A percentile compares a stretch with the other conserved stretches of the same genome.
Conservation (phyloP, 1,140 invertebrate species). For the Brachionus sp. region DNA sequence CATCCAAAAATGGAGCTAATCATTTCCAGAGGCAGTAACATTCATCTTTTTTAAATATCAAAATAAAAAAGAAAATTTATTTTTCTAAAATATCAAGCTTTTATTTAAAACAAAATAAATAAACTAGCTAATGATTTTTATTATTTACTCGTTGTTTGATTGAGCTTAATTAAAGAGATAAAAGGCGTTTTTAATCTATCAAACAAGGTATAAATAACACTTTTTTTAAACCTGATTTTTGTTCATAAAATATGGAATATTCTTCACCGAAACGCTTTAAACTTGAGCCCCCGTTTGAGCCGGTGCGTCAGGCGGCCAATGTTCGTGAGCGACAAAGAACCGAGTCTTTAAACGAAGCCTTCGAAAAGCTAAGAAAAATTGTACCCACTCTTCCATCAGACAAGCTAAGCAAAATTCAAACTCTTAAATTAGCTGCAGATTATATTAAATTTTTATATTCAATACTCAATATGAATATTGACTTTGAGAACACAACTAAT, state of each 20-base stretch:
- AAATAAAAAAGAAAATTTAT: conserved; percentile 9
- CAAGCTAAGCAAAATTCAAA: conserved; percentile 48
- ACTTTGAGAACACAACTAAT: background rate
- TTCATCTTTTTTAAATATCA: conserved; percentile 12
- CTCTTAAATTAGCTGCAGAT: conserved; percentile 45
- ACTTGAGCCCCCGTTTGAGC: background rate
- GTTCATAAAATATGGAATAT: background rate
- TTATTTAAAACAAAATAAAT: conserved; percentile 12
- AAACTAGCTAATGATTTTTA: conserved; percentile 18
- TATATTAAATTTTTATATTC: conserved; percentile 47
- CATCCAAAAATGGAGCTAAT: background rate
- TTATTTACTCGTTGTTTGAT: conserved; percentile 13
- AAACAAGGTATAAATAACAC: conserved; percentile 14
- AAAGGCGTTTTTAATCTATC: background rate
- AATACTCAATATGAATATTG: conserved; percentile 19
- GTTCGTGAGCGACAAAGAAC: conserved; percentile 39
- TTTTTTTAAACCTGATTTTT: background rate
- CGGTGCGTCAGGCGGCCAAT: conserved; percentile 32
- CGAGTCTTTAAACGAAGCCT: conserved; percentile 47
- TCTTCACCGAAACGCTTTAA: background rate
- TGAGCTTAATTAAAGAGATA: conserved; percentile 35
- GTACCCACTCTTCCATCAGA: conserved; percentile 47
- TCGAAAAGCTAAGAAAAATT: conserved; percentile 39
- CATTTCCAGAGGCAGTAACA: conserved; percentile 19
- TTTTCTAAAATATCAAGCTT: background rate